A percentile compares a stretch with the other conserved stretches of the same genome.
phyloP scores from a whole-genome alignment of 2,113 vertebrate genomes.

The Lophura nycthemera region DNA sequence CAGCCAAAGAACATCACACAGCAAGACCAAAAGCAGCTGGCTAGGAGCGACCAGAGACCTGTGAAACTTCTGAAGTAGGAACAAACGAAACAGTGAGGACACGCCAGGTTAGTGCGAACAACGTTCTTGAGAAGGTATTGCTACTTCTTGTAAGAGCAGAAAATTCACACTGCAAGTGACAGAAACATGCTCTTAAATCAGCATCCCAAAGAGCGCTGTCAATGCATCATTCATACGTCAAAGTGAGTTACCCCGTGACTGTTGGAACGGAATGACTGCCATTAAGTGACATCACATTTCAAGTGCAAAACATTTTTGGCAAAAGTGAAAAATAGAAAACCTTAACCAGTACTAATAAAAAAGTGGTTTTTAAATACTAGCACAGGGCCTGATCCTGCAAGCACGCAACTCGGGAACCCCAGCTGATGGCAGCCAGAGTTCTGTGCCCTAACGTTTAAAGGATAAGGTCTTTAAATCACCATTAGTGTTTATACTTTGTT shows the following conservation, averaged over 20 bases:
- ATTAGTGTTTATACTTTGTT: conserved; percentile 25
- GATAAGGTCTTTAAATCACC: conserved; percentile 33
- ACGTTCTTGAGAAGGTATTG: conserved; percentile 23
- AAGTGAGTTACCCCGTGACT: neutral
- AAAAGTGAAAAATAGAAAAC: conserved; percentile 92
- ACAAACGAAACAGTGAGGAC: neutral
- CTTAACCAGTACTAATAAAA: conserved; percentile 82
- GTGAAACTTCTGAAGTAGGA: neutral
- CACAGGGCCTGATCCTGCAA: conserved; percentile 63
- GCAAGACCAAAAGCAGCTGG: neutral
- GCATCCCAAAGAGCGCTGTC: neutral
- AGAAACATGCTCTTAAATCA: neutral
- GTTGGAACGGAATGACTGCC: neutral
- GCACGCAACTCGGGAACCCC: neutral
- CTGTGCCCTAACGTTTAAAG: conserved; percentile 21
- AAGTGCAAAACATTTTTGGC: conserved; percentile 86
- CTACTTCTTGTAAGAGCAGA: neutral
- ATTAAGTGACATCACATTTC: conserved; percentile 53
- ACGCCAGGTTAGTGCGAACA: neutral
- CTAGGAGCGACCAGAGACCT: neutral
- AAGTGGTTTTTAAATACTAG: conserved; percentile 64
- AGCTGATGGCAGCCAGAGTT: neutral
- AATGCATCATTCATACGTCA: neutral
- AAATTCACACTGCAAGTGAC: neutral
- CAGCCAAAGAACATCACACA: neutral